Conservation (phyloP, 2,888 invertebrate species). For the Philaethria dido region DNA sequence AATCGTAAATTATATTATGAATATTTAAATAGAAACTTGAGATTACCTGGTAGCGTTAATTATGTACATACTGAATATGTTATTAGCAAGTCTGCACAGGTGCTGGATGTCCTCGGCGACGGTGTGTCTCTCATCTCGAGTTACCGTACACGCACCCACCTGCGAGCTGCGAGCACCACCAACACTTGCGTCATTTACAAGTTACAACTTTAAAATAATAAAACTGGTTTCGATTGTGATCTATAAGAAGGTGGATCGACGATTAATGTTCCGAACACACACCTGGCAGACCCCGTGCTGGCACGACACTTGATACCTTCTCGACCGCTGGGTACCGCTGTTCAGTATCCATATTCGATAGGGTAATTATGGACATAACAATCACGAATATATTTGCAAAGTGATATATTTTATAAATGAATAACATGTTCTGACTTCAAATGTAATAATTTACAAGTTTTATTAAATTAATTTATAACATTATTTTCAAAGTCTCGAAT, state of each 20-base stretch:
- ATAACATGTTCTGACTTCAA: constrained; percentile 36
- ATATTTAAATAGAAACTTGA: constrained; percentile 34
- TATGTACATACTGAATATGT: constrained; percentile 42
- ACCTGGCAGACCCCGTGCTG: constrained; percentile 76
- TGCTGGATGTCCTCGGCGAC: constrained; percentile 50
- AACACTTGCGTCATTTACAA: constrained; percentile 82
- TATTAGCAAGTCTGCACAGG: constrained; percentile 36
- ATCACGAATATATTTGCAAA: constrained; percentile 50
- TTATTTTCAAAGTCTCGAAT: constrained; percentile 37
- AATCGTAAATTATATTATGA: constrained; percentile 35
- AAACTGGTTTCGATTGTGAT: constrained; percentile 82
- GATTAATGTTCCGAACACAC: constrained; percentile 73
- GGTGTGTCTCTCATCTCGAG: constrained; percentile 56
- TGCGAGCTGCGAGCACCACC: constrained; percentile 67
- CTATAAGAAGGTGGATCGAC: constrained; percentile 76
- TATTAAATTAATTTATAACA: constrained; percentile 32
- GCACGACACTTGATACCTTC: constrained; percentile 59
- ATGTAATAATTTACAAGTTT: constrained; percentile 29
- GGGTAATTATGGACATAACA: constrained; percentile 43
- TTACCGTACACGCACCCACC: constrained; percentile 73
- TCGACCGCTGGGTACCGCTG: constrained; percentile 35
- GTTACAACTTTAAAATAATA: constrained; percentile 78
- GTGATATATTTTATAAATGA: constrained; percentile 42
- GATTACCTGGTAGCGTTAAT: constrained; percentile 36
- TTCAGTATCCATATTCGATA: constrained; percentile 44